Evolutionary conservation across 2,797 vertebrate species (phyloP).

Genomic region (Gadopsis bispinosus): DNA sequence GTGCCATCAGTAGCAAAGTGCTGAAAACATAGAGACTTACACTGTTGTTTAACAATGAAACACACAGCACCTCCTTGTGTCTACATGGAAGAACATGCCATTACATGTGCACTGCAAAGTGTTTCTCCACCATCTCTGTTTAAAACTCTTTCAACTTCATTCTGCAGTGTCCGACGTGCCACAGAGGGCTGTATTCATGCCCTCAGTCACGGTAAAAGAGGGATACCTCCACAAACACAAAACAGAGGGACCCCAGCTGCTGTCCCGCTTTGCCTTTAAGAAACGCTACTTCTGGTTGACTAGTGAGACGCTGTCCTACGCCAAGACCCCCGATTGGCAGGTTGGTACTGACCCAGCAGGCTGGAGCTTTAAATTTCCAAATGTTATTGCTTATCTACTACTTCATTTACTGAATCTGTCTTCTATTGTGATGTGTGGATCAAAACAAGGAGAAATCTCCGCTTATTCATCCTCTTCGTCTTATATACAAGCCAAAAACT

Average conservation of each 20-base stretch:
- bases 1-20: background rate
- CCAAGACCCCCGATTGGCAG: constrained; percentile 90
- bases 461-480: background rate
- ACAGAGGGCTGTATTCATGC: constrained; percentile 79
- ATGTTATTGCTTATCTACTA: background rate
- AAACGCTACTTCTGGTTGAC: constrained; percentile 95
- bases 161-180: constrained; percentile 76
- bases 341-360: constrained; percentile 71
- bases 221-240: constrained; percentile 90
- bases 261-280: constrained; percentile 91
- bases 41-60: constrained; percentile 10
- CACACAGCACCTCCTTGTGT: constrained; percentile 74
- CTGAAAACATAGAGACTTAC: constrained; percentile 27
- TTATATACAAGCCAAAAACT: constrained; percentile 7
- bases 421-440: background rate
- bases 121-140: constrained; percentile 11
- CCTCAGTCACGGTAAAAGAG: constrained; percentile 89
- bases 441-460: background rate
- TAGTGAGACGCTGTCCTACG: constrained; percentile 87
- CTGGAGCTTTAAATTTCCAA: background rate
- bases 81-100: constrained; percentile 28
- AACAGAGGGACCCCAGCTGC: constrained; percentile 82
- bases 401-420: background rate
- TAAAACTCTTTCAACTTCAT: constrained; percentile 12
- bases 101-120: background rate